Base-by-base conservation (phyloP, 2,113 vertebrate genomes). In the Siniperca chuatsi region DNA sequence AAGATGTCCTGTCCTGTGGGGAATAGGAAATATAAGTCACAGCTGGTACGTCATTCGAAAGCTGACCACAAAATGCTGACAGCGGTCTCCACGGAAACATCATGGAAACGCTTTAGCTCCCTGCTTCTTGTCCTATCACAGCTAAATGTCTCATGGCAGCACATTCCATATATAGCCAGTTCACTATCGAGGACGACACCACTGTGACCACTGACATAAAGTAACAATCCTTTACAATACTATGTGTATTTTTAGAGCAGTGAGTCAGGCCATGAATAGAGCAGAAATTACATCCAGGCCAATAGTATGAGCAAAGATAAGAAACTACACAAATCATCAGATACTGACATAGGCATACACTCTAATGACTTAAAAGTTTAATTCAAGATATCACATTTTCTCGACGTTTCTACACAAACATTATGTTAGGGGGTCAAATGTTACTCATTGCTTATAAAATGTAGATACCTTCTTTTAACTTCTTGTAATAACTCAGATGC, bases 141-240 rank as follows among this genome's bases (percentile, higher is more conserved):
- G 64, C 61, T 42, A 75, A 86, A 89, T 75, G 83, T 76, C 81
- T 79, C 35, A 33, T 60, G 35, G 81, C 78, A 72, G 83, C 81
- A 60, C n/a, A 81, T 81, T 82, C 35, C 81, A 86, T 74, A 74
- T 74, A 86, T 85, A 87, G 87, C 85, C 62, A 69, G 85, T 87
- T 80, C 71, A 48, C 69, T 55, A 58, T 67, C 40, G 1, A 72
- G 79, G 29, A 73, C 40, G 79, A 69, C 69, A n/a, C 58, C 15
- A 6, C 33, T 29, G 60, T 75, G 84, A 66, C 58, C 48, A 55
- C 64, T 52, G 46, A 82, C 74, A 66, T 76, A 10, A 37, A 82
- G 35, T 33, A 52, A 42, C 44, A 61, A 61, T 33, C 42, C 25
- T 60, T 68, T 33, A 83, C 23, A 54, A 65, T 35, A 37, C 7